These are phyloP conservation scores for Ophion obscuratus DNA, from an alignment of 2,888 invertebrate species.

Conservation along the genomic window DNA sequence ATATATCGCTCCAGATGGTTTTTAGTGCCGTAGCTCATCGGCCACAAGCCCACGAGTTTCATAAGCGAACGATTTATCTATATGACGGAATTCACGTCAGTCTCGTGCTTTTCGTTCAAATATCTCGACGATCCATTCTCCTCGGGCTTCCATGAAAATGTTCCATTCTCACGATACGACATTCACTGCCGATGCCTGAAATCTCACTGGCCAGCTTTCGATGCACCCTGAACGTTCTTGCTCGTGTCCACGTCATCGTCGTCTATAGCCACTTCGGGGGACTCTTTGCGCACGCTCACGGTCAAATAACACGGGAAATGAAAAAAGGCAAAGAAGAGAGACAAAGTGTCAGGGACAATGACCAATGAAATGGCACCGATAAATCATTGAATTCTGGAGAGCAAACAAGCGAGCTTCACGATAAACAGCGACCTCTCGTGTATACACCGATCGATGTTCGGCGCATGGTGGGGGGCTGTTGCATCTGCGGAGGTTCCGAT, in stretches of 20 bases:
- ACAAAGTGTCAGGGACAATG: background rate
- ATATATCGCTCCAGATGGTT: conserved; percentile 15
- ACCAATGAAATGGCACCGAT: background rate
- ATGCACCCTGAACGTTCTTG: background rate
- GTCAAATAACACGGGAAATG: background rate
- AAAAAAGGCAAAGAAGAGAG: no score
- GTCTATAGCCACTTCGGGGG: background rate
- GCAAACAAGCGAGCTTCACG: background rate
- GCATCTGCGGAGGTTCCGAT: no score
- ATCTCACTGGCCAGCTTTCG: background rate
- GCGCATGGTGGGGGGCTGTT: no score
- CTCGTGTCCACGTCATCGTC: background rate
- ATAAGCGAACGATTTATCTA: conserved; percentile 65
- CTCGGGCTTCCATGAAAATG: background rate
- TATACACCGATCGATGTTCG: no score
- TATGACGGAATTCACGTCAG: conserved; percentile 60
- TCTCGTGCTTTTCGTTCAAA: conserved; percentile 2
- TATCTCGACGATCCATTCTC: background rate
- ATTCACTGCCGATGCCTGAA: conserved; percentile 13
- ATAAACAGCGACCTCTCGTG: no score
- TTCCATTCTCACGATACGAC: background rate
- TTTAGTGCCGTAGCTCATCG: conserved; percentile 12
- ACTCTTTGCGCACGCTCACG: conserved; percentile 12
- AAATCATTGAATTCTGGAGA: background rate
- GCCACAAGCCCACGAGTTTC: conserved; percentile 64